These are phyloP conservation scores for Platerodrilus igneus DNA, from an alignment of 2,888 invertebrate species.

Conservation along the genomic window DNA sequence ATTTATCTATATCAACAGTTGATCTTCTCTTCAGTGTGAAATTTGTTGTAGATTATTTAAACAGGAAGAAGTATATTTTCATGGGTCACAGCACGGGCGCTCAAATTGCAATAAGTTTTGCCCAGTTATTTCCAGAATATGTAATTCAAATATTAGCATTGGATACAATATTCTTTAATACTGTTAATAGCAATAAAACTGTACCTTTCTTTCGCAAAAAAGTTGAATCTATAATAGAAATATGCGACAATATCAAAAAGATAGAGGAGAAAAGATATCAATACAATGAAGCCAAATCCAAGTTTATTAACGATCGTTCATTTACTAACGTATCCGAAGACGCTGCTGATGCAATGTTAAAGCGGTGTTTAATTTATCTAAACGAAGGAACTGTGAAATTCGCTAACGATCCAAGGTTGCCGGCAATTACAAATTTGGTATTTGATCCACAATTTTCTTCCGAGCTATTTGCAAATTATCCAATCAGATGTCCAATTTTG, in stretches of 20 bases:
- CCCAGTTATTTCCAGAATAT: slow-evolving; percentile 44
- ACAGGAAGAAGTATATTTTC: slow-evolving; percentile 37
- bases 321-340: slow-evolving; percentile 40
- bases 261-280: slow-evolving; percentile 41
- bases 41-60: slow-evolving; percentile 36
- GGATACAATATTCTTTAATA: slow-evolving; percentile 42
- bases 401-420: slow-evolving; percentile 54
- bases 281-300: slow-evolving; percentile 49
- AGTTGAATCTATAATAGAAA: slow-evolving; percentile 42
- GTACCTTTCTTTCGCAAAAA: slow-evolving; percentile 36
- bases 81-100: slow-evolving; percentile 51
- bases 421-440: slow-evolving; percentile 42
- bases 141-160: slow-evolving; percentile 47
- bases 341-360: slow-evolving; percentile 51
- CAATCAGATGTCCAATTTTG: too few species aligned
- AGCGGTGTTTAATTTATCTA: slow-evolving; percentile 47
- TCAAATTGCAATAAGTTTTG: slow-evolving; percentile 43
- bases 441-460: too few species aligned
- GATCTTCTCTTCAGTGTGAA: slow-evolving; percentile 46
- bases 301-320: slow-evolving; percentile 47
- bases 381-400: slow-evolving; percentile 50
- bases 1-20: slow-evolving; percentile 40
- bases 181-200: slow-evolving; percentile 29
- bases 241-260: slow-evolving; percentile 33
- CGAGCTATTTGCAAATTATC: too few species aligned